Conservation (phyloP, 2,113 vertebrate species). For the Periophthalmus modestus region DNA sequence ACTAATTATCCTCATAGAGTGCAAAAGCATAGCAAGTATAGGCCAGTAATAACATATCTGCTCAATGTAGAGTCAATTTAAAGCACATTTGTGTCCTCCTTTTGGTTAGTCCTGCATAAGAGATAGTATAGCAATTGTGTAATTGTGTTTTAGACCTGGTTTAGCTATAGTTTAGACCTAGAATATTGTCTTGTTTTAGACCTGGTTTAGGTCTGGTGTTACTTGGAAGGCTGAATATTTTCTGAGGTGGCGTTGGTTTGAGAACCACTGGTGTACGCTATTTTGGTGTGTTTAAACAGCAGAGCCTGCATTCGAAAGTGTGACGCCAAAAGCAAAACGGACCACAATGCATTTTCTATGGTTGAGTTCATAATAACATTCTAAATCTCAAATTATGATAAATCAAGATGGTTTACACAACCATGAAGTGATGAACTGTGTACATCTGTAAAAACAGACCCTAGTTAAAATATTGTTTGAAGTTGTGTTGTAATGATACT, state of each 20-base stretch:
- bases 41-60: no score
- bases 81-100: no score
- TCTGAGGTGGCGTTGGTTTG: no score
- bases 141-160: no score
- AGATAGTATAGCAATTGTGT: no score
- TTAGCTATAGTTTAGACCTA: no score
- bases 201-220: no score
- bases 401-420: not conserved
- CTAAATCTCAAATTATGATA: not conserved
- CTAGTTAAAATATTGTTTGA: not conserved
- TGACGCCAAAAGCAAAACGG: not conserved
- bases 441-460: no score
- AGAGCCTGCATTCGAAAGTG: not conserved
- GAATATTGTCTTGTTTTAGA: no score
- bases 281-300: not conserved
- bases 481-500: not conserved
- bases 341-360: not conserved
- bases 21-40: not conserved
- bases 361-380: not conserved
- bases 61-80: no score
- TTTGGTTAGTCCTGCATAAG: no score
- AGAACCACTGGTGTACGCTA: not conserved
- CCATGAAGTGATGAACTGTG: not conserved
- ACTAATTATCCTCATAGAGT: not conserved
- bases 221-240: no score